phyloP scores from a whole-genome alignment of 2,113 vertebrate species.

The Calidris pugnax region DNA sequence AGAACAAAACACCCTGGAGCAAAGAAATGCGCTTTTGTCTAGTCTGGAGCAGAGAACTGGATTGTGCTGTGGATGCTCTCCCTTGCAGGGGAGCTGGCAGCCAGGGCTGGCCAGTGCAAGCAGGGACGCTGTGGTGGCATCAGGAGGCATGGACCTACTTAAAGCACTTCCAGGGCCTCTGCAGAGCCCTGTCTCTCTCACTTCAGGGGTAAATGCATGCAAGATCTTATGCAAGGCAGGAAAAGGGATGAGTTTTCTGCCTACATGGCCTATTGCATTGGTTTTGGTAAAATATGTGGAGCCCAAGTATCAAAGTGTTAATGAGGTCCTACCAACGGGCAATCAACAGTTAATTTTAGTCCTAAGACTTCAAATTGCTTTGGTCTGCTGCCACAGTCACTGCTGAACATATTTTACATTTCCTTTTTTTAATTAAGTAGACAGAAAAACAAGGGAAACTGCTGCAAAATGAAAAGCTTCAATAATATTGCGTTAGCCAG shows the following conservation, averaged over 20 bases:
- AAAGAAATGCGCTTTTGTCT: background rate
- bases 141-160: background rate
- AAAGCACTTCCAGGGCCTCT: background rate
- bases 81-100: background rate
- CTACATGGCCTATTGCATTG: background rate
- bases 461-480: background rate
- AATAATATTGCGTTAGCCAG: background rate
- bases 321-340: background rate
- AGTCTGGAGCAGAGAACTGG: background rate
- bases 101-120: background rate
- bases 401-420: background rate
- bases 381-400: background rate
- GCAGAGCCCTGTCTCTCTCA: background rate
- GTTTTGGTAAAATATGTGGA: background rate
- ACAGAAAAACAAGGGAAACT: background rate
- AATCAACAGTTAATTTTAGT: background rate
- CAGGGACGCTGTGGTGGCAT: background rate
- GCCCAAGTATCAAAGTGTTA: background rate
- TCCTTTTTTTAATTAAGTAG: background rate
- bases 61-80: background rate
- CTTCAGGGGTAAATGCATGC: background rate
- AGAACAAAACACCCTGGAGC: conserved; percentile 30
- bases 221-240: background rate
- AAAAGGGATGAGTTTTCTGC: background rate
- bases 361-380: background rate